Base-by-base conservation (phyloP, 2,888 invertebrate genomes). In the Ethmia dodecea region DNA sequence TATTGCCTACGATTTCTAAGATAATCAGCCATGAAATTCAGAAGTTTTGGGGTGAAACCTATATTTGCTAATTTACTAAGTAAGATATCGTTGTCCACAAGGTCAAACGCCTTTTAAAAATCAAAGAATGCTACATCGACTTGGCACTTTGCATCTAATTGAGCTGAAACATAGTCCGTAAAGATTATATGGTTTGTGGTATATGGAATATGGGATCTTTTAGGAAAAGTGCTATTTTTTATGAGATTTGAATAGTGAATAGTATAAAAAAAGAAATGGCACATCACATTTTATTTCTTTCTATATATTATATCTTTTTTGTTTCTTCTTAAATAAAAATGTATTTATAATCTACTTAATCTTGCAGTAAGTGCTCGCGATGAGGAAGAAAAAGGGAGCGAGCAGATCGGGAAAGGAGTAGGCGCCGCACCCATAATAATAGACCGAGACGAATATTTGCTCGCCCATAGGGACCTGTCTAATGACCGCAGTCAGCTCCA, bases 371-470 rank as follows among this genome's bases (percentile, higher is more conserved):
- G 49, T 33, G 45, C 40, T 3, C 45, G 39, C n/a, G 28, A 12
- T n/a, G 22, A 24, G 24, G 29, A 15, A 45, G 50, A 45, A 1
- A 56, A 49, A 1, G 41, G 37, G 4, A n/a, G n/a, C 8, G 9
- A 22, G n/a, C 75, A 77, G 45, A 74, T 77, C 29, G 81, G 77
- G 0, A 41, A 37, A 11, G 64, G 63, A 5, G 57, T 74, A 1
- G 70, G 49, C 2, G 50, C 57, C 3, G 63, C 53, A 3, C 43
- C 61, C 0, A 33, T 71, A 2, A 55, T 69, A 3, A 57, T 84
- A 4, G 69, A 76, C 36, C 60, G 84, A 10, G 84, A 86, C 0
- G 79, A 77, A 38, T 84, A 74, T 34, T 53, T 86, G 1, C 61
- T 58, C 45, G 73, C 75, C 1, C 73, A 74, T 29, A 68, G 75